Conservation (phyloP, 2,113 vertebrate species). For the Nothocercus julius region DNA sequence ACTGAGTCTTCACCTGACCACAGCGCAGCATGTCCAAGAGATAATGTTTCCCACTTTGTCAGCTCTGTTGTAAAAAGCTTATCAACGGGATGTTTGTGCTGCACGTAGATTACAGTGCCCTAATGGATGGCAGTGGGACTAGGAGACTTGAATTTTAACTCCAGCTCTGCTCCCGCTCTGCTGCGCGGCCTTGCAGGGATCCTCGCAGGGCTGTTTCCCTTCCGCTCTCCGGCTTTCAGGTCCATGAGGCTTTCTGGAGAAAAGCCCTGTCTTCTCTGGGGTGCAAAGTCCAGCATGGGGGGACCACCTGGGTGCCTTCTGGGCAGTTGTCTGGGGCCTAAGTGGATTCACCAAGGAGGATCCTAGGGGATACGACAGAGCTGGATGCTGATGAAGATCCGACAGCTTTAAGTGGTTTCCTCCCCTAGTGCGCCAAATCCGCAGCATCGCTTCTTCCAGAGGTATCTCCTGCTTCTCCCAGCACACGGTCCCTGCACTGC, state of each 20-base stretch:
- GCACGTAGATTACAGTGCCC: constrained; percentile 12
- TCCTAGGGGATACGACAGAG: not conserved
- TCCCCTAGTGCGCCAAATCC: not conserved
- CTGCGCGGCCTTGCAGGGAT: not conserved
- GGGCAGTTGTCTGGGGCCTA: not conserved
- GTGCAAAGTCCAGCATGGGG: not conserved
- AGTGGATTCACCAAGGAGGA: not conserved
- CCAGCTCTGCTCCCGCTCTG: not conserved
- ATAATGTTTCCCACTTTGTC: constrained; percentile 38
- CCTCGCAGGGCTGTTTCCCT: not conserved
- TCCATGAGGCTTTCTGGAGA: not conserved
- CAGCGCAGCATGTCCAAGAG: constrained; percentile 26
- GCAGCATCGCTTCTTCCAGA: not conserved
- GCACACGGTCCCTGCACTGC: not conserved
- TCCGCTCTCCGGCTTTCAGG: not conserved
- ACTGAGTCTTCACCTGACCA: constrained; percentile 11
- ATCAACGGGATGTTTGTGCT: constrained; percentile 27
- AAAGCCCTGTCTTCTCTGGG: not conserved
- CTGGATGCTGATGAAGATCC: not conserved
- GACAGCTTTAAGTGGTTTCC: not conserved
- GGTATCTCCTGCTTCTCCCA: not conserved
- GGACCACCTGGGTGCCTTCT: not conserved
- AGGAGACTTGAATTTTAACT: constrained; percentile 28
- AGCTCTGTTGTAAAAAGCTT: constrained; percentile 45
- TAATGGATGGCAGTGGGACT: not conserved